Percentiles rank a stretch among this genome's conserved stretches.
phyloP scores from a whole-genome alignment of 2,113 vertebrate genomes.

The Hyla sarda region DNA sequence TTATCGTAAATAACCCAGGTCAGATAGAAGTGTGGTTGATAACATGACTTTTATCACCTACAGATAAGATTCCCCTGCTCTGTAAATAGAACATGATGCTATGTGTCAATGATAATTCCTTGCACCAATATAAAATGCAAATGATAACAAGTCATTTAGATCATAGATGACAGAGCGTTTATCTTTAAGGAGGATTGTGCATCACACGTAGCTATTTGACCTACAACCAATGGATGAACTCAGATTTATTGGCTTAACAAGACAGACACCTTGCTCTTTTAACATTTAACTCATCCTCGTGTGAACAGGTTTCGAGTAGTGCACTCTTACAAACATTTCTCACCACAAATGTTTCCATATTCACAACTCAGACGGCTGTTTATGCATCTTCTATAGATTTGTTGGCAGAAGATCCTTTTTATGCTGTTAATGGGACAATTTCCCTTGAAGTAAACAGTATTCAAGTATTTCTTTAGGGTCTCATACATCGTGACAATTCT shows the following conservation, averaged over 20 bases:
- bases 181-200: too few relatives aligned
- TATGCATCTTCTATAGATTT: not conserved
- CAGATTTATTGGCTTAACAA: too few relatives aligned
- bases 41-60: not conserved
- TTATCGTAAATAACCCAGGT: constrained; percentile 20
- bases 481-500: too few relatives aligned
- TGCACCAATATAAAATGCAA: not conserved
- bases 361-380: not conserved
- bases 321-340: too few relatives aligned
- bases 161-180: not conserved
- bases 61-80: constrained; percentile 24
- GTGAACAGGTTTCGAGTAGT: too few relatives aligned
- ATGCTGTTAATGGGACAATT: too few relatives aligned
- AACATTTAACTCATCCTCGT: too few relatives aligned
- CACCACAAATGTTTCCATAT: not conserved
- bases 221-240: not conserved
- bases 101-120: not conserved
- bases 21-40: not conserved
- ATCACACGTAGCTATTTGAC: not conserved
- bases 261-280: too few relatives aligned
- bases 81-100: constrained; percentile 23
- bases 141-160: not conserved
- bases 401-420: too few relatives aligned
- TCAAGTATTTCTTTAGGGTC: too few relatives aligned
- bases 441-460: too few relatives aligned